Evolutionary conservation across 1,140 invertebrate genomes (phyloP).

Genomic region (Drosophila teissieri): DNA sequence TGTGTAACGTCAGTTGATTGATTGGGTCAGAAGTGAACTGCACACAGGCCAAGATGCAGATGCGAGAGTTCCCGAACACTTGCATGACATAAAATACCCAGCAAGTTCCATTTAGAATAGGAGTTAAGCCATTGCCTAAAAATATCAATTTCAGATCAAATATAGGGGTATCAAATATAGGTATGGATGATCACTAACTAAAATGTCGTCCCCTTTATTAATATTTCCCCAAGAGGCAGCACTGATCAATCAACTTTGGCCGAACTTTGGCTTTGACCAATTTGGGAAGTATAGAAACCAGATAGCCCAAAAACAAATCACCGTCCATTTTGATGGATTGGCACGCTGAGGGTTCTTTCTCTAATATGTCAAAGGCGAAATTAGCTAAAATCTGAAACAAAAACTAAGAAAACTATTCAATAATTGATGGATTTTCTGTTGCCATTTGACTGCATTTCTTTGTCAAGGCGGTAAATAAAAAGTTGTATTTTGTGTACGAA

Average conservation of each 20-base stretch:
- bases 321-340: constrained; percentile 24
- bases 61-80: not conserved
- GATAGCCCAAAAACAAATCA: constrained; percentile 9
- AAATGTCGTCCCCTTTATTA: not conserved
- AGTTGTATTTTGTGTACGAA: not conserved
- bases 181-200: no score
- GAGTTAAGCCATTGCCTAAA: no score
- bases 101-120: no score
- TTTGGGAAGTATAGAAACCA: constrained; percentile 1
- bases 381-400: not conserved
- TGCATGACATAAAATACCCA: not conserved
- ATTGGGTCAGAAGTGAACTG: constrained; percentile 11
- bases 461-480: constrained; percentile 5
- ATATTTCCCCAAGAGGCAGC: not conserved
- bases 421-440: constrained; percentile 23
- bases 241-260: constrained; percentile 24
- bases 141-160: no score
- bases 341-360: constrained; percentile 12
- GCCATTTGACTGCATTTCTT: constrained; percentile 10
- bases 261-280: constrained; percentile 4
- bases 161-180: no score
- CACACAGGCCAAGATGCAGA: not conserved
- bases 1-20: constrained; percentile 9
- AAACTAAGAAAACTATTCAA: constrained; percentile 9
- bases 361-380: constrained; percentile 18